Evolutionary conservation across 2,888 invertebrate genomes (phyloP).

Genomic region (Teleogryllus oceanicus): DNA sequence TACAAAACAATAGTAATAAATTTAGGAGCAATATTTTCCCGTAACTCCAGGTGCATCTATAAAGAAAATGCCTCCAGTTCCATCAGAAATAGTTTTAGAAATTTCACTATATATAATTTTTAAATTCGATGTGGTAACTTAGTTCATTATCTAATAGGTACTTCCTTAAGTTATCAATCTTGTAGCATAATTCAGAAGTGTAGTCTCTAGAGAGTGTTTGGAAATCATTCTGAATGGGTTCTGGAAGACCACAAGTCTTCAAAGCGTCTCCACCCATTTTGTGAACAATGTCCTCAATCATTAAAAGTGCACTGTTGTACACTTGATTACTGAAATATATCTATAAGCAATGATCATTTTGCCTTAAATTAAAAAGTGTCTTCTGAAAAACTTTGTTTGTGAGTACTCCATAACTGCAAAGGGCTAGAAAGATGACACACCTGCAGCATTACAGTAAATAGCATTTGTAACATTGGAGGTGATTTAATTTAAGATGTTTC

Average conservation of each 20-base stretch:
- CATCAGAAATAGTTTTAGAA: too few relatives aligned
- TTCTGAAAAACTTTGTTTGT: too few relatives aligned
- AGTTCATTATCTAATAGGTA: background rate
- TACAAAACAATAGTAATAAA: conserved; percentile 38
- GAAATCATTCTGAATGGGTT: background rate
- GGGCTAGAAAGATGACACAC: too few relatives aligned
- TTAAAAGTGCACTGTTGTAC: background rate
- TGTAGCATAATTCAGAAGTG: background rate
- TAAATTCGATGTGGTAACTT: conserved; percentile 19
- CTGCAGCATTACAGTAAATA: too few relatives aligned
- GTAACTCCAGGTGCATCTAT: too few relatives aligned
- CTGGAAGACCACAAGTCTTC: background rate
- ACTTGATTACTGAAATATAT: background rate
- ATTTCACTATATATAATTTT: background rate
- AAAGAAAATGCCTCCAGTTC: too few relatives aligned
- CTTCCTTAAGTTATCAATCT: background rate
- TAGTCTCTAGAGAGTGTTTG: background rate
- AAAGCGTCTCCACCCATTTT: background rate
- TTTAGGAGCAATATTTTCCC: conserved; percentile 40
- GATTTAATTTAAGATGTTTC: conserved; percentile 39
- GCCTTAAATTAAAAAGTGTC: background rate
- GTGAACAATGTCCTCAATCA: background rate
- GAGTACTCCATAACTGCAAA: too few relatives aligned
- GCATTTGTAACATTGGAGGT: conserved; percentile 24
- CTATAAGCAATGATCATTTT: background rate